Base-by-base conservation (phyloP, 2,797 vertebrate genomes). In the Schizothorax lantsangensis region DNA sequence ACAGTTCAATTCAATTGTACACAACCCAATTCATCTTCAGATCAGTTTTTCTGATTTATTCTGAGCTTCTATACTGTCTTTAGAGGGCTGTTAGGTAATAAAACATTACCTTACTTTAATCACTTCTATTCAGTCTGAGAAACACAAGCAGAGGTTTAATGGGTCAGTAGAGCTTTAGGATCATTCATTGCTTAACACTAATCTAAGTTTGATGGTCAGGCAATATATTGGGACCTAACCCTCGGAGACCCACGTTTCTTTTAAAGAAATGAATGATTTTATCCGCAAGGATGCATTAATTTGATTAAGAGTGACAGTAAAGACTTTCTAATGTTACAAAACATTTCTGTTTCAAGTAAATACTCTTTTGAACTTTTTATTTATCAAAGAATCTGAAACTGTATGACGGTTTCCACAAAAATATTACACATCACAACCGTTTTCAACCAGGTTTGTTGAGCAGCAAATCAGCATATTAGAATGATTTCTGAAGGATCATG, bases 121-220 rank as follows among this genome's bases (percentile, higher is more conserved):
- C 45, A 78, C 38, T 68, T 83, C 36, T 45, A 5, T 83, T 83
- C 33, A 57, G n/a, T 57, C 49, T 73, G 36, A 15, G n/a, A 84
- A 11, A 14, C 19, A 49, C 43, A 38, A 52, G 59, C 6, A n/a
- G 43, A 52, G 14, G 26, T 52, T 47, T 68, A 84, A 49, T 47
- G 71, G 43, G 38, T 62, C 69, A 47, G n/a, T 30, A 23, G 52
- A 75, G 40, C 19, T 75, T 23, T 15, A 57, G 33, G 38, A 23
- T 47, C 23, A 72, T 83, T 72, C 49, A 19, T 71, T 72, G 21
- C 54, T 73, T 47, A 30, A 33, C 40, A 17, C 9, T 59, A 30
- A 72, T 59, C 2, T 43, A 73, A 73, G 15, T 52, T 45, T 74
- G 19, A 47, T 83, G 40, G n/a, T 59, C 12, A 47, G n/a, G 54